phyloP scores from a whole-genome alignment of 2,888 invertebrate species.

The Smittia aterrima region DNA sequence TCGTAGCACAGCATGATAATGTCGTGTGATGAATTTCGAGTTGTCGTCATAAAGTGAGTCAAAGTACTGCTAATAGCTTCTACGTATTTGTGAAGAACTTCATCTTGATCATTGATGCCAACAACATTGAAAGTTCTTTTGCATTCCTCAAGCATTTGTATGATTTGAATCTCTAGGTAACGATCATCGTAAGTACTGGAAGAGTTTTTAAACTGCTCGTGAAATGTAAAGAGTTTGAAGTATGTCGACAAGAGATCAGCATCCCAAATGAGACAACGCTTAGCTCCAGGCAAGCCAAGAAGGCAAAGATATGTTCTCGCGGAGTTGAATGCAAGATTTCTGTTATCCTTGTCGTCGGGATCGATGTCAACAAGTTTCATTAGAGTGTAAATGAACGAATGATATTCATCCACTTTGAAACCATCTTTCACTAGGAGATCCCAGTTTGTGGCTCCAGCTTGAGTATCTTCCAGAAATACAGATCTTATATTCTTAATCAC shows the following conservation, averaged over 20 bases:
- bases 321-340: constrained; percentile 29
- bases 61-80: neutral
- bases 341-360: constrained; percentile 16
- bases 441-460: constrained; percentile 26
- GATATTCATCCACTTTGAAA: constrained; percentile 20
- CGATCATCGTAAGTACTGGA: constrained; percentile 1
- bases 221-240: constrained; percentile 13
- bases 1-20: constrained; percentile 31
- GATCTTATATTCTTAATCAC: constrained; percentile 7
- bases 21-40: constrained; percentile 12
- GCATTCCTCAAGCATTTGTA: constrained; percentile 34
- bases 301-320: constrained; percentile 23
- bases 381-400: constrained; percentile 20
- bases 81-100: constrained; percentile 27
- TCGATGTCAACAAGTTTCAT: constrained; percentile 6
- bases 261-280: constrained; percentile 26
- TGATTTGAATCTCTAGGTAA: constrained; percentile 31
- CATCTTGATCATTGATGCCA: constrained; percentile 30
- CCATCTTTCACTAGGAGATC: constrained; percentile 22
- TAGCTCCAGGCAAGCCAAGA: constrained; percentile 24
- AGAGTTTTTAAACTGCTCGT: neutral
- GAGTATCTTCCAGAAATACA: neutral
- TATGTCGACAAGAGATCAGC: neutral
- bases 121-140: constrained; percentile 36
- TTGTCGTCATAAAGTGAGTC: neutral